Conservation (phyloP, 2,797 vertebrate genomes). For the Fundulus diaphanus region DNA sequence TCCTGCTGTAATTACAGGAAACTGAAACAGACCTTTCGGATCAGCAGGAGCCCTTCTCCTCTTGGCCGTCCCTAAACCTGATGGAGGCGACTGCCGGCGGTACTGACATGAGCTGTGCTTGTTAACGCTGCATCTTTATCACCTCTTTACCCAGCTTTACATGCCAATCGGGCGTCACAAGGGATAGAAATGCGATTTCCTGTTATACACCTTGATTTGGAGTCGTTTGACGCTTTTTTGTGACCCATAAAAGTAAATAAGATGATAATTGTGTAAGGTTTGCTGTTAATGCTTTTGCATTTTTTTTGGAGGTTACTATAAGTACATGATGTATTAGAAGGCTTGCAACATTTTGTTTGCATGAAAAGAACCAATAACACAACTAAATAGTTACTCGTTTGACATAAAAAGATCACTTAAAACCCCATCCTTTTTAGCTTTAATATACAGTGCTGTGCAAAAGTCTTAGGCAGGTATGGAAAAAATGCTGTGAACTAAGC, state of each 20-base stretch:
- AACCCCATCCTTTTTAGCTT: too few species aligned
- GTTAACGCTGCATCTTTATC: slow-evolving; percentile 24
- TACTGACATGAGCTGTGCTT: slow-evolving; percentile 6
- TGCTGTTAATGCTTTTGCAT: background rate
- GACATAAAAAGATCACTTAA: too few species aligned
- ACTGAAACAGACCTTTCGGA: slow-evolving; percentile 51
- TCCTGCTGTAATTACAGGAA: slow-evolving; percentile 72
- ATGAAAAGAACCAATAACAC: too few species aligned
- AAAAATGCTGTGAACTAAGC: too few species aligned
- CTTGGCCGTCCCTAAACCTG: slow-evolving; percentile 5
- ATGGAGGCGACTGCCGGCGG: background rate
- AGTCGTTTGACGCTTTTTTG: background rate
- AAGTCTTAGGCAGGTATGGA: too few species aligned
- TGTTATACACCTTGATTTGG: background rate
- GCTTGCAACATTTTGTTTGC: too few species aligned
- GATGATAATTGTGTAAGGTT: background rate
- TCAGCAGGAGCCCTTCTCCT: slow-evolving; percentile 13
- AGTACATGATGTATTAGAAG: too few species aligned
- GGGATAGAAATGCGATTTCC: background rate
- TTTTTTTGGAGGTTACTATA: too few species aligned
- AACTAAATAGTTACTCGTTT: too few species aligned
- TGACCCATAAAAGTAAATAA: background rate
- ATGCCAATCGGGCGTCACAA: background rate
- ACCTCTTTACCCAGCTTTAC: background rate
- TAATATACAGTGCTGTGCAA: too few species aligned